phyloP scores from a whole-genome alignment of 2,797 vertebrate species.

The Macropus fuliginosus region DNA sequence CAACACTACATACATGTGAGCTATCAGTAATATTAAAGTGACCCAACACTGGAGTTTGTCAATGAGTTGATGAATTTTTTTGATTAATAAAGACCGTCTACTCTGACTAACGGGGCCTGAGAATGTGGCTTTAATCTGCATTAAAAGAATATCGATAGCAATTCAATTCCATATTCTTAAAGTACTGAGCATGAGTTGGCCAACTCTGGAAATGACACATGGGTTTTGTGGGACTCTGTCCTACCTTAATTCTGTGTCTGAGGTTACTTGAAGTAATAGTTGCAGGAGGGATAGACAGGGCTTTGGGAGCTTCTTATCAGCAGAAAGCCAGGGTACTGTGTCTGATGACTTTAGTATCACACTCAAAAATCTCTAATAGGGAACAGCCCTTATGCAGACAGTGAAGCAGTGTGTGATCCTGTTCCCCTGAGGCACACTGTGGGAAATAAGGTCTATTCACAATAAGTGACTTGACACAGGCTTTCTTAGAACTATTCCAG shows the following conservation, averaged over 20 bases:
- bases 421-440: conserved; percentile 9
- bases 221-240: conserved; percentile 51
- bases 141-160: neutral
- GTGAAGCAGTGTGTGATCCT: conserved; percentile 27
- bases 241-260: conserved; percentile 52
- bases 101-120: neutral
- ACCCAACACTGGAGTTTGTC: neutral
- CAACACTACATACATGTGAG: neutral
- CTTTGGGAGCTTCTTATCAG: conserved; percentile 47
- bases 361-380: conserved; percentile 48
- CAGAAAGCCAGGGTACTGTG: conserved; percentile 31
- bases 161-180: neutral
- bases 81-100: neutral
- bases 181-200: conserved; percentile 42
- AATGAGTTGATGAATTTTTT: neutral
- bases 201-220: conserved; percentile 68
- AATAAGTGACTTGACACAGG: neutral
- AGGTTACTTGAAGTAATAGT: conserved; percentile 61
- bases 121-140: neutral
- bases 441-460: conserved; percentile 40
- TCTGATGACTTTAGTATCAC: conserved; percentile 62
- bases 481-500: conserved; percentile 14
- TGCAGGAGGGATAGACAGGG: conserved; percentile 55
- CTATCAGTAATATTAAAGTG: neutral
- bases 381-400: conserved; percentile 21